Evolutionary conservation across 2,797 vertebrate species (phyloP), one percentile per base, ranked within the genome.

Genomic region (Halcyon chelicuti): DNA sequence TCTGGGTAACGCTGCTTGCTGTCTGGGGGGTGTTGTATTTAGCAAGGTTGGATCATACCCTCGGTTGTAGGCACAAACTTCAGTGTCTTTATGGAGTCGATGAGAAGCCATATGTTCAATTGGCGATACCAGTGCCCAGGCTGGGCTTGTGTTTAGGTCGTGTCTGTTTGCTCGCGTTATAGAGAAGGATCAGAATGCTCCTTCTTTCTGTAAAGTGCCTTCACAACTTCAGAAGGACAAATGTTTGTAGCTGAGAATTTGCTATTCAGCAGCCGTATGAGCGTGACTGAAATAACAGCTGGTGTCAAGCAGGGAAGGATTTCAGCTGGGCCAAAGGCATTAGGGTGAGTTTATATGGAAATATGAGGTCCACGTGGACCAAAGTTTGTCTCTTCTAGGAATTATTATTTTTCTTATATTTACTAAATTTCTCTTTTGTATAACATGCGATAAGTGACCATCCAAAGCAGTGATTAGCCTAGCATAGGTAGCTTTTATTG

Each of bases 301-400:
- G 54, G 10, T 90, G 70, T 65, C 68, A 35, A 49, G n/a, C 5
- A 42, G 37, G 37, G 37, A 42, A 77, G 57, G 11, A 12, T 75
- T 77, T 80, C 26, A 74, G 9, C 62, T 42, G 47, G n/a, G 21
- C 58, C 33, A 20, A 1, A 35, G 65, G 9, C 7, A 3, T 26
- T 10, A 9, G n/a, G 26, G 21, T 46, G 52, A 85, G 18, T 40
- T 86, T 57, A 5, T 33, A 8, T 19, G 42, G 37, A 47, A 71
- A 12, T 37, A 15, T 1, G 3, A 9, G 0, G 2, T 54, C 67
- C 13, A 29, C 0, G 0, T 65, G 18, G 9, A 66, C 19, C 14
- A 40, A 37, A 74, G 14, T 40, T 71, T 68, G 5, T 22, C 18
- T 39, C 51, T 13, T 44, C 6, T 46, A 19, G 28, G 6, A 7